Conservation (phyloP, 2,888 invertebrate species). For the Amphiduros pacificus region DNA sequence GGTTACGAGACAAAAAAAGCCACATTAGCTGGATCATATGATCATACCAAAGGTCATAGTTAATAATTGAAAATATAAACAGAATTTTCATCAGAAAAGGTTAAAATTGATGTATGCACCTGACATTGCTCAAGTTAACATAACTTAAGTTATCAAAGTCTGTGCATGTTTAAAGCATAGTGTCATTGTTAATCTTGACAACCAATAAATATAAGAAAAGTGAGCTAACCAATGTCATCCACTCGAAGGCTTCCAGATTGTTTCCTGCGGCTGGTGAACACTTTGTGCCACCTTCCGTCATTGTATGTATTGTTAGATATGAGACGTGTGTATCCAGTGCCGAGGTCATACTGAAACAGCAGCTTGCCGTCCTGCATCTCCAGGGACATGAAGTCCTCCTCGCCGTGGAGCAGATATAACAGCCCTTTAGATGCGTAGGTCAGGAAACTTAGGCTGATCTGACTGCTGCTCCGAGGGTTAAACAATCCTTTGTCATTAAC, state of each 20-base stretch:
- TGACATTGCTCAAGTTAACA: too few species aligned
- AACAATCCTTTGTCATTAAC: constrained; percentile 66
- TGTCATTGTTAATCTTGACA: too few species aligned
- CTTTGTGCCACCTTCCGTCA: constrained; percentile 88
- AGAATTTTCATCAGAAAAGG: too few species aligned
- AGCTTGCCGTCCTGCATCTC: constrained; percentile 81
- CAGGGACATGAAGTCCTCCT: constrained; percentile 74
- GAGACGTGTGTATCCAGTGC: constrained; percentile 68
- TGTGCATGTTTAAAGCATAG: too few species aligned
- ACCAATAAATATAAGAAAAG: too few species aligned
- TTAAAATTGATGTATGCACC: too few species aligned
- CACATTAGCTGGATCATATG: too few species aligned
- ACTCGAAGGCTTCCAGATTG: constrained; percentile 71
- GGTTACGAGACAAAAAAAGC: too few species aligned
- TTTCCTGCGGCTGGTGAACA: constrained; percentile 74
- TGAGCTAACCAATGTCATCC: constrained; percentile 34
- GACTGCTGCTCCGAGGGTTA: constrained; percentile 42
- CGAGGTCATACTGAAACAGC: constrained; percentile 65
- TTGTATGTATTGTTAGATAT: constrained; percentile 72
- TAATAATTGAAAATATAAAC: too few species aligned
- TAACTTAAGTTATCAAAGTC: too few species aligned
- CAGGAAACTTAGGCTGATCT: constrained; percentile 79
- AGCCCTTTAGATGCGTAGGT: constrained; percentile 84
- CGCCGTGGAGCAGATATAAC: constrained; percentile 73
- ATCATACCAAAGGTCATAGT: too few species aligned